Percentiles rank a stretch among this genome's conserved stretches.
Conservation (phyloP, 2,113 vertebrate species). For the Nothoprocta perdicaria region DNA sequence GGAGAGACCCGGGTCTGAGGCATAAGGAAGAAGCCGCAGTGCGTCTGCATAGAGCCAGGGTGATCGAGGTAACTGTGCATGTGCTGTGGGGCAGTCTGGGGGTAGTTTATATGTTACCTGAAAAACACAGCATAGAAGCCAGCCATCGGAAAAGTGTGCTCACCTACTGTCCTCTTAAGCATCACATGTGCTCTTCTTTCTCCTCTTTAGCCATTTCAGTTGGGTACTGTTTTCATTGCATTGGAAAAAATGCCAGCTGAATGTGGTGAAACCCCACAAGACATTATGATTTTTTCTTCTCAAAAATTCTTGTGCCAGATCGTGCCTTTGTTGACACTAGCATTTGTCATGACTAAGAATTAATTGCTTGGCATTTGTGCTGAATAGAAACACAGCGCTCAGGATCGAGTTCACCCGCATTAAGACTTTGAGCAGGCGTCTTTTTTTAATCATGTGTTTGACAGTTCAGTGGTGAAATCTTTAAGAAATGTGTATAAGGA, state of each 20-base stretch:
- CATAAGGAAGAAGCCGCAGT: neutral
- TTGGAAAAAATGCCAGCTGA: neutral
- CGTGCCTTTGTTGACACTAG: neutral
- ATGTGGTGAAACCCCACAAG: neutral
- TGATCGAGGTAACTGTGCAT: neutral
- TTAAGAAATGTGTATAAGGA: neutral
- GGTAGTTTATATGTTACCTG: neutral
- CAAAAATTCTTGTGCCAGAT: neutral
- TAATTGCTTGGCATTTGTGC: neutral
- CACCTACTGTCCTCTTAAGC: neutral
- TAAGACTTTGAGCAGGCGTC: neutral
- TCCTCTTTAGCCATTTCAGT: neutral
- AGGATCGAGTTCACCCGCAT: conserved; percentile 16
- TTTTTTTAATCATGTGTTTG: conserved; percentile 34
- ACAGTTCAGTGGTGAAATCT: neutral
- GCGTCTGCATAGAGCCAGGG: neutral
- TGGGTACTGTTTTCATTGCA: neutral
- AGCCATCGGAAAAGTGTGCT: neutral
- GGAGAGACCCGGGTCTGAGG: neutral
- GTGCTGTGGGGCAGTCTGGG: neutral
- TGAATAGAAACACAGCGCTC: neutral
- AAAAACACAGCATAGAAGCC: neutral
- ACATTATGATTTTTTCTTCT: neutral
- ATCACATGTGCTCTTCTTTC: neutral
- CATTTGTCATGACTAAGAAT: conserved; percentile 3